Evolutionary conservation across 2,797 vertebrate species (phyloP).

Genomic region (Anguilla obscura): DNA sequence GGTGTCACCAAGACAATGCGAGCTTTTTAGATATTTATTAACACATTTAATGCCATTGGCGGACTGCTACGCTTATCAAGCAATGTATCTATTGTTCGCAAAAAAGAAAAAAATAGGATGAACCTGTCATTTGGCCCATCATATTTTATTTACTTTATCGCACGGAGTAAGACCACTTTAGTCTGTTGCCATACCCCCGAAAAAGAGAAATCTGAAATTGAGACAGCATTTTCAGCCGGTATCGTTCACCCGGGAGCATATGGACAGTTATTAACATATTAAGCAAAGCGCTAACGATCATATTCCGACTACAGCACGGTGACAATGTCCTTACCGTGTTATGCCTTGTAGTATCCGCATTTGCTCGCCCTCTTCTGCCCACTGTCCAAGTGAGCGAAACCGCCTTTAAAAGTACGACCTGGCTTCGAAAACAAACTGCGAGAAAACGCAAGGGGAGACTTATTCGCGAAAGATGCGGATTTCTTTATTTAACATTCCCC

Average conservation of each 20-base stretch:
- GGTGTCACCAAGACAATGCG: neutral
- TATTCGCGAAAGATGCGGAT: conserved; percentile 14
- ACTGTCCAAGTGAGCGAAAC: conserved; percentile 9
- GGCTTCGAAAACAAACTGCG: conserved; percentile 22
- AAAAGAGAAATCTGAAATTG: conserved; percentile 47
- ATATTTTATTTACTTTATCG: neutral
- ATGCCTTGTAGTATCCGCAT: conserved; percentile 68
- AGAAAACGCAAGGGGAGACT: conserved; percentile 16
- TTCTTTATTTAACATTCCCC: conserved; percentile 67
- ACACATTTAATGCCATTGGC: neutral
- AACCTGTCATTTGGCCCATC: neutral
- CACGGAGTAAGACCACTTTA: neutral
- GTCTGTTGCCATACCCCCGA: neutral
- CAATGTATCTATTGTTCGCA: neutral
- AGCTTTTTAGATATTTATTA: neutral
- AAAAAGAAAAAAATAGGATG: neutral
- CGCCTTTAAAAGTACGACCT: conserved; percentile 23
- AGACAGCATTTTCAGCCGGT: conserved; percentile 68
- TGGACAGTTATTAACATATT: conserved; percentile 57
- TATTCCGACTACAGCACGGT: conserved; percentile 44
- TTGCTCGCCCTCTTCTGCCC: conserved; percentile 63
- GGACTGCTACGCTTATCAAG: neutral
- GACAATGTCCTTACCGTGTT: conserved; percentile 67
- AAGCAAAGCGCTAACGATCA: conserved; percentile 52
- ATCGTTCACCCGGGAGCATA: conserved; percentile 66